Evolutionary conservation across 1,140 invertebrate species (phyloP).

Genomic region (Brachionus paranguensis): DNA sequence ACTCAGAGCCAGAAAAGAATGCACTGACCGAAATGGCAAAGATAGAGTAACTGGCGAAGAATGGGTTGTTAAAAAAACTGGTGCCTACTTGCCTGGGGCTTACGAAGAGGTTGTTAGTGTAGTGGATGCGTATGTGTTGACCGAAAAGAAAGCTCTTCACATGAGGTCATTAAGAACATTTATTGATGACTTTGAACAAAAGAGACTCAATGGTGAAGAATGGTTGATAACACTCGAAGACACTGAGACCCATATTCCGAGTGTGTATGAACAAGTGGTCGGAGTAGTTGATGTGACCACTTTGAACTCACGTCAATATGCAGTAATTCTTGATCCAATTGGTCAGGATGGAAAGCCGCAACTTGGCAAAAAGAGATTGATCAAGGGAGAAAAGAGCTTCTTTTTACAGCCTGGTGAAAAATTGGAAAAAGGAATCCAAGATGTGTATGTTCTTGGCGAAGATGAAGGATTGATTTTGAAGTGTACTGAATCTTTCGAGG

Average conservation of each 20-base stretch:
- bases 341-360: constrained; percentile 56
- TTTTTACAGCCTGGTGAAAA: constrained; percentile 58
- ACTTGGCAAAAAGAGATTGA: constrained; percentile 49
- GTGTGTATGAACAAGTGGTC: constrained; percentile 58
- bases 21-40: constrained; percentile 54
- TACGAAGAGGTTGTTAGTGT: constrained; percentile 58
- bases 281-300: constrained; percentile 56
- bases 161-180: constrained; percentile 56
- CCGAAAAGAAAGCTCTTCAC: constrained; percentile 59
- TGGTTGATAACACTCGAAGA: constrained; percentile 58
- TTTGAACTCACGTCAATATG: constrained; percentile 57
- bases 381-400: constrained; percentile 57
- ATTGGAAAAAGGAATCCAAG: constrained; percentile 57
- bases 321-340: constrained; percentile 57
- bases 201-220: constrained; percentile 59
- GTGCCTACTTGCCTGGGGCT: constrained; percentile 59
- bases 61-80: constrained; percentile 58
- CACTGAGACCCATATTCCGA: constrained; percentile 58
- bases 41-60: constrained; percentile 57
- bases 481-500: constrained; percentile 55
- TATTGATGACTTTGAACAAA: constrained; percentile 55
- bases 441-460: constrained; percentile 57
- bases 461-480: constrained; percentile 58
- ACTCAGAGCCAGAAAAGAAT: constrained; percentile 56
- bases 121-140: constrained; percentile 57